Conservation (phyloP, 2,113 vertebrate species). For the Cricetomys ansorgei region DNA sequence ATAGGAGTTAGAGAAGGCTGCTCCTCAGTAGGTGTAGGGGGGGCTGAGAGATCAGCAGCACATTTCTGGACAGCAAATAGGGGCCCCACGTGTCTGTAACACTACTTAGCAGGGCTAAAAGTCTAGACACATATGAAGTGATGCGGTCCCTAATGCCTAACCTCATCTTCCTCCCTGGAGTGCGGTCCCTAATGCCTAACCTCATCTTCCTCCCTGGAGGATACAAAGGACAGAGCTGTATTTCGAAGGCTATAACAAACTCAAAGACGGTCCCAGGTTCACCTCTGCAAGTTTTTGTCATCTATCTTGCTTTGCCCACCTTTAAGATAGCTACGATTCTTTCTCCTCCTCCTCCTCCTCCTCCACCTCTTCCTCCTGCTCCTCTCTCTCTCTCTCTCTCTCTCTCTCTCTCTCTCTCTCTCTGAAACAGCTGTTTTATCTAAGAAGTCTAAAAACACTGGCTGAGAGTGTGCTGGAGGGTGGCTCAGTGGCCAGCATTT, state of each 20-base stretch:
- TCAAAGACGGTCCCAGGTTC: not conserved
- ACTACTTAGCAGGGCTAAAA: not conserved
- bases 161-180: not conserved
- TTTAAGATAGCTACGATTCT: not conserved
- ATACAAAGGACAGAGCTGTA: not conserved
- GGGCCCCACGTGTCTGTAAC: not conserved
- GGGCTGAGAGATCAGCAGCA: fast-evolving
- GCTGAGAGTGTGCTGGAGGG: not conserved
- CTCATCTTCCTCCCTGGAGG: not conserved
- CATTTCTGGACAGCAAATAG: not conserved
- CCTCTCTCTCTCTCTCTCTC: not conserved
- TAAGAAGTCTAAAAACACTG: not conserved
- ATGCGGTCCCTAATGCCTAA: fast-evolving
- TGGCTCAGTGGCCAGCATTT: not conserved
- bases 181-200: too few relatives aligned
- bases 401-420: not conserved
- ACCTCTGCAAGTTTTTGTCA: not conserved
- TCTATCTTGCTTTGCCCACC: not conserved
- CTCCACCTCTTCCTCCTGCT: fast-evolving
- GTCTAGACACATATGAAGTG: not conserved
- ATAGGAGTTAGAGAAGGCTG: not conserved
- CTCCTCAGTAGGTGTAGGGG: not conserved
- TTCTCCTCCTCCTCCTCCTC: too few relatives aligned
- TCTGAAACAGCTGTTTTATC: not conserved
- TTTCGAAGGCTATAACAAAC: not conserved